Percentiles rank a stretch among this genome's conserved stretches.
These are phyloP conservation scores for Porites lobata DNA, from an alignment of 92 coral and sea anemone genomes.

Conservation along the genomic window DNA sequence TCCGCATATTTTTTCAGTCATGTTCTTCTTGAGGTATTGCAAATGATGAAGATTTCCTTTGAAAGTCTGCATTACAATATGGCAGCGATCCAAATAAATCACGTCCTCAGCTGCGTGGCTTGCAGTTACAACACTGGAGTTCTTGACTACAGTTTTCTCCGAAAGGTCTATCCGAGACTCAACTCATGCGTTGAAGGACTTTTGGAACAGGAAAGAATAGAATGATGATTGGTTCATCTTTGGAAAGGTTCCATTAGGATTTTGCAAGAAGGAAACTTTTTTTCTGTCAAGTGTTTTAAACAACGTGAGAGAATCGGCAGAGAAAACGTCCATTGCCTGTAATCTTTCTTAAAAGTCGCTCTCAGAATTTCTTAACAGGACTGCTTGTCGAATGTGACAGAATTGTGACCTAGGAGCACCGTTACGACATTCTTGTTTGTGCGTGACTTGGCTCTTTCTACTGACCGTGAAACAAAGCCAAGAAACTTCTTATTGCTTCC, in stretches of 20 bases:
- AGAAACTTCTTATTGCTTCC: background rate
- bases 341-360: constrained; percentile 12
- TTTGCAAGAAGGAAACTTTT: constrained; percentile 39
- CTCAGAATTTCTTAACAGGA: constrained; percentile 56
- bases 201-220: constrained; percentile 46
- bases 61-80: constrained; percentile 40
- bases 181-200: constrained; percentile 62
- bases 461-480: background rate
- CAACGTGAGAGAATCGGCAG: constrained; percentile 55
- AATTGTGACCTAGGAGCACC: constrained; percentile 68
- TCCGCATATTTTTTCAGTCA: constrained; percentile 29
- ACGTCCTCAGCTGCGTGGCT: constrained; percentile 25
- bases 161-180: constrained; percentile 37
- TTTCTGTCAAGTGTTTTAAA: constrained; percentile 41
- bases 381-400: constrained; percentile 50
- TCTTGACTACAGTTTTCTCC: constrained; percentile 13
- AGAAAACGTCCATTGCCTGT: constrained; percentile 40
- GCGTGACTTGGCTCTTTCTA: background rate
- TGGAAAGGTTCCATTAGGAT: constrained; percentile 38
- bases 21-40: constrained; percentile 29
- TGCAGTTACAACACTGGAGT: constrained; percentile 40
- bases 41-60: constrained; percentile 33
- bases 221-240: constrained; percentile 59
- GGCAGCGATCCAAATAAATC: constrained; percentile 12
- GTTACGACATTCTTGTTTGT: constrained; percentile 25